Evolutionary conservation across 2,113 vertebrate genomes (phyloP).

Genomic region (Ciconia stormi): DNA sequence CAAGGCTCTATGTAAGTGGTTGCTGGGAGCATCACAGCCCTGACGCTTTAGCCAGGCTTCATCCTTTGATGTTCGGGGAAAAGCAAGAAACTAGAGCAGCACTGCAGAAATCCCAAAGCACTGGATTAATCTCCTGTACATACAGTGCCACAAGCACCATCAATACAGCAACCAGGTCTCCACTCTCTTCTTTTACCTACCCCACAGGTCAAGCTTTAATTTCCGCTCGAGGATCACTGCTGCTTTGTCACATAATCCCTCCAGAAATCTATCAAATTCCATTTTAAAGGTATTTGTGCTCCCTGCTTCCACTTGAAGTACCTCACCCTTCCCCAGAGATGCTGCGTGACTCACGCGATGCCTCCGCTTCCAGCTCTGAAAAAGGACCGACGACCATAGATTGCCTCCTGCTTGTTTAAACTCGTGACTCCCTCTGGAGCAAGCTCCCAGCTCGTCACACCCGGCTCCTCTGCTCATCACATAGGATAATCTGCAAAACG

Average conservation of each 20-base stretch:
- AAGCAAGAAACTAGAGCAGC: background rate
- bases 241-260: background rate
- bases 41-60: background rate
- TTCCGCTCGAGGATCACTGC: background rate
- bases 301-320: background rate
- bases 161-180: background rate
- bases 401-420: background rate
- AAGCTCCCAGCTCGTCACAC: background rate
- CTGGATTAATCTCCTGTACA: background rate
- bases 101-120: background rate
- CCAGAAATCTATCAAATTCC: background rate
- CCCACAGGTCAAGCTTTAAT: background rate
- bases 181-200: background rate
- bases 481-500: background rate
- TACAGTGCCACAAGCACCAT: background rate
- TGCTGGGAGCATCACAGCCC: background rate
- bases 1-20: background rate
- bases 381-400: background rate
- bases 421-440: background rate
- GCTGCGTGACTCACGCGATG: background rate
- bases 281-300: background rate
- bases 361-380: constrained; percentile 1
- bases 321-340: background rate
- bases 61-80: background rate
- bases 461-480: background rate